Evolutionary conservation across 1,140 invertebrate genomes (phyloP), one percentile per base, ranked within the genome.

Genomic region (Brachionus calyciflorus): DNA sequence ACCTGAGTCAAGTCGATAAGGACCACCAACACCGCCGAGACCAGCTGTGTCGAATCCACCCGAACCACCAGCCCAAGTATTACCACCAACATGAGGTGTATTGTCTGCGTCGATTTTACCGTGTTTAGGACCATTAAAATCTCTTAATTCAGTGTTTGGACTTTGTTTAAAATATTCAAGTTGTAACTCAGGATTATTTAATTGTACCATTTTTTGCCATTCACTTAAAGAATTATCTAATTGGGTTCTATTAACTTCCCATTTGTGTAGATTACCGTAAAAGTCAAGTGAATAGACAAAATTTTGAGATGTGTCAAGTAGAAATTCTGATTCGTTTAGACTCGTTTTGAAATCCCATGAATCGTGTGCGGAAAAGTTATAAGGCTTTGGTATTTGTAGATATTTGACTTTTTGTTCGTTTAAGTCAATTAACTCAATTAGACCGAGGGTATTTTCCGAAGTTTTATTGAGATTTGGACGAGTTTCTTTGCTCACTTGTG

Each of bases 41-140:
- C 95, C 95, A n/a, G 93, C 93, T 1, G 94, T 97, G 82, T 94
- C 92, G 70, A 92, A 87, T 79, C 88, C 86, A 55, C 85, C 94
- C 46, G 91, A 93, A 37, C 94, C 94, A 7, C 94, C 94, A 44
- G 94, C 93, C 94, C 94, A 98, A 0, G 91, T 94, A 81, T 95
- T 96, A 3, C 95, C 94, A 68, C 94, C 94, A 70, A 96, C 92
- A 86, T 98, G 95, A 0, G 93, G 93, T 53, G 91, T 88, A 80
- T 92, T 91, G 7, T 91, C 90, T 0, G 91, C 89, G 83, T 97
- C 85, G 40, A 92, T 86, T 86, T 96, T 95, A 2, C 95, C 96
- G 83, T 94, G 90, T 82, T 97, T 98, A 0, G 94, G 94, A 0
- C 85, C 87, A 30, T 89, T 90, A 0, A 86, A 82, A 17, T 82